Evolutionary conservation across 2,797 vertebrate species (phyloP).

Genomic region (Florisuga fusca): DNA sequence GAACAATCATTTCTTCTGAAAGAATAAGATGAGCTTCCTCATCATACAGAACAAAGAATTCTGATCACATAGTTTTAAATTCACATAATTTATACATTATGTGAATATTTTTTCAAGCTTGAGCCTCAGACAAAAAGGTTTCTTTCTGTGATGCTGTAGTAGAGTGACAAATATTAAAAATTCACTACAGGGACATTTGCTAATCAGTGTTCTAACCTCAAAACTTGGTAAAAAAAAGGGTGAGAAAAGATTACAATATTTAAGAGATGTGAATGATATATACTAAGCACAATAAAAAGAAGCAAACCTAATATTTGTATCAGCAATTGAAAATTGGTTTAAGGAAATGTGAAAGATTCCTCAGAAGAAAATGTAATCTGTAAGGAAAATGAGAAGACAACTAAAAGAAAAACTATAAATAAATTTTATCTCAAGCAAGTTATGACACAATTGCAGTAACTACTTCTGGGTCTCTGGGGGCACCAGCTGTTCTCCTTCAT

Average conservation of each 20-base stretch:
- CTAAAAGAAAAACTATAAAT: neutral
- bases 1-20: neutral
- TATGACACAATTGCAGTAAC: neutral
- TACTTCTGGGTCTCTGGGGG: neutral
- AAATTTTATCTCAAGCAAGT: constrained; percentile 7
- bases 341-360: neutral
- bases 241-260: neutral
- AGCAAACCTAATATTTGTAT: neutral
- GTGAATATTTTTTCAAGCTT: neutral
- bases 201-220: neutral
- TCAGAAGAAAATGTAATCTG: neutral
- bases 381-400: neutral
- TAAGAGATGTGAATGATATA: neutral
- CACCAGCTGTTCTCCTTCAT: neutral
- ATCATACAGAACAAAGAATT: neutral
- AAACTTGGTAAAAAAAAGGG: neutral
- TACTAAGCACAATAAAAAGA: neutral
- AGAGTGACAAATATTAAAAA: neutral
- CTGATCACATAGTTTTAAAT: neutral
- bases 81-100: neutral
- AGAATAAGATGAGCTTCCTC: neutral
- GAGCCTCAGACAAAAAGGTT: neutral
- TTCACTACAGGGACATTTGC: neutral
- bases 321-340: neutral
- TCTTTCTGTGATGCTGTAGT: neutral